A percentile compares a stretch with the other conserved stretches of the same genome.
Conservation (phyloP, 2,888 invertebrate species). For the Clostera curtula region DNA sequence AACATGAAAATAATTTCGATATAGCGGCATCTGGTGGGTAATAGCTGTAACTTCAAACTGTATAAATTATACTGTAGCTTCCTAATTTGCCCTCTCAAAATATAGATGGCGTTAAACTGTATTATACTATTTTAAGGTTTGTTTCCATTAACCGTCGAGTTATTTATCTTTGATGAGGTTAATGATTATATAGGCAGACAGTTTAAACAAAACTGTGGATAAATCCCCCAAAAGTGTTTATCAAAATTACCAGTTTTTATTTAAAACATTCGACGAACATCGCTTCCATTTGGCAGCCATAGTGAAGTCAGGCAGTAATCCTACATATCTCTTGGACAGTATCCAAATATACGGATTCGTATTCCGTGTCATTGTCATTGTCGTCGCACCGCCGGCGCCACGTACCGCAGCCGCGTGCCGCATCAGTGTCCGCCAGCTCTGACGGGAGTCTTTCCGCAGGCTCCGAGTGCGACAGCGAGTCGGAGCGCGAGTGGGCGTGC, state of each 20-base stretch:
- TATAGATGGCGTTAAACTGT: slow-evolving; percentile 27
- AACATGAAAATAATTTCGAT: background rate
- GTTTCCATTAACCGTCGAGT: no score
- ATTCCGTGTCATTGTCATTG: slow-evolving; percentile 63
- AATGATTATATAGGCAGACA: no score
- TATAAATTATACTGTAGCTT: background rate
- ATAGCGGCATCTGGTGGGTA: slow-evolving; percentile 45
- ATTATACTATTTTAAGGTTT: background rate
- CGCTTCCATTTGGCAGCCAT: slow-evolving; percentile 15
- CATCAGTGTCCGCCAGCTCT: slow-evolving; percentile 14
- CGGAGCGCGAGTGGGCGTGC: slow-evolving; percentile 84
- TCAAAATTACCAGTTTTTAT: no score
- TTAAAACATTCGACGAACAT: slow-evolving; percentile 15
- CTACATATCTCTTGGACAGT: slow-evolving; percentile 40
- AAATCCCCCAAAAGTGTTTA: no score
- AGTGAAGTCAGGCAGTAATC: slow-evolving; percentile 25
- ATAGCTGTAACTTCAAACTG: slow-evolving; percentile 21
- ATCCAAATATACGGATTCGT: slow-evolving; percentile 44
- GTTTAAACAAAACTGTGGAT: no score
- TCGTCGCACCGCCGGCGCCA: slow-evolving; percentile 39
- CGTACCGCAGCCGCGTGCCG: slow-evolving; percentile 22
- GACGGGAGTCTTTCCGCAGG: slow-evolving; percentile 36
- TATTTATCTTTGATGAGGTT: no score
- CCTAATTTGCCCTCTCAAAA: background rate
- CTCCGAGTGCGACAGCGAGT: slow-evolving; percentile 77